Evolutionary conservation across 2,888 invertebrate species (phyloP), one percentile per base, ranked within the genome.

Genomic region (Machimus rusticus): DNA sequence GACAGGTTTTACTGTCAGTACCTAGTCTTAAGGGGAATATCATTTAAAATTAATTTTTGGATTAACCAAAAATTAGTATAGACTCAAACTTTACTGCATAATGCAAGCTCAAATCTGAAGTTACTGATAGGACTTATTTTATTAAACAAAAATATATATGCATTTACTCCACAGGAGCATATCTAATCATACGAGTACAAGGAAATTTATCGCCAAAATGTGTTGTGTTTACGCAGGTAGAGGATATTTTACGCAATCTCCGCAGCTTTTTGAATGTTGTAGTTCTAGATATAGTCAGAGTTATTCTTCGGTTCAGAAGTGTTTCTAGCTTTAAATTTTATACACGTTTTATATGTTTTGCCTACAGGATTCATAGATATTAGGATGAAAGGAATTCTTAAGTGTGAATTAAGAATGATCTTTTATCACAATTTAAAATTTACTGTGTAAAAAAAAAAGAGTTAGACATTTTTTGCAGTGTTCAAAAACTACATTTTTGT

Each of bases 1-100:
- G 85, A 74, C 85, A 85, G 85, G 85, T 85, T 85, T 85, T 85
- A 85, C 85, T 85, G 85, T 85, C 85, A 19, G 46, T 34, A 34
- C 74, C 23, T 85, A 74, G 31, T n/a, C 31, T 14, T 74, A 85
- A 85, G 74, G n/a, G 66, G 28, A 66, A 66, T 66, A 66, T 66
- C 66, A 66, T 66, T 66, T 51, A 51, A 51, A 51, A 19, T 66
- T 12, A 66, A 66, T 28, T 66, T 66, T 66, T 66, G 19, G 23
- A 66, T 66, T 28, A 28, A 28, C 14, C 28, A 66, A 51, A 66
- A 28, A 66, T 28, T 66, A 28, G 14, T 12, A 66, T 23, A 3
- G 66, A 28, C 23, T 66, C 66, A 66, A 66, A 66, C 28, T 66
- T 66, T 23, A 66, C 66, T 66, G 23, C 23, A 66, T 66, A 23